These are phyloP conservation scores for Magallana ariakensis DNA, from an alignment of 1,140 invertebrate species.

Conservation along the genomic window DNA sequence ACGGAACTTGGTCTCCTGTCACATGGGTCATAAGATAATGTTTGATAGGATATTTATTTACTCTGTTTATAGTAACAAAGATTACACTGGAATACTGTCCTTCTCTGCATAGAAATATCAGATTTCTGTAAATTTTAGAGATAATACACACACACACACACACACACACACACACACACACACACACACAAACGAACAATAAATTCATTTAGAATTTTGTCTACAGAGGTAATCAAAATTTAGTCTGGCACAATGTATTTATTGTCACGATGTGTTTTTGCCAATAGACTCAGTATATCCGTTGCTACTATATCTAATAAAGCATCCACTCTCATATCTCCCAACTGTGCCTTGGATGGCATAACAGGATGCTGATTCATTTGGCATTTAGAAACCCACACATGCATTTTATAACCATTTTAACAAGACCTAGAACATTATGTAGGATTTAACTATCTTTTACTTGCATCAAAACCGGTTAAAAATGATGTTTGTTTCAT, in stretches of 20 bases:
- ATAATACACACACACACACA: too few species aligned
- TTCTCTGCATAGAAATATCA: background rate
- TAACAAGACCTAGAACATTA: constrained; percentile 57
- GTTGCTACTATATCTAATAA: constrained; percentile 25
- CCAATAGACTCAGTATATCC: constrained; percentile 42
- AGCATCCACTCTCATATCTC: constrained; percentile 31
- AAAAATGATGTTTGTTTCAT: constrained; percentile 31
- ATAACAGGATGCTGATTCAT: constrained; percentile 22
- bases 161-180: too few species aligned
- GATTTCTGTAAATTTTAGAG: background rate
- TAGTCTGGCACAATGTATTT: constrained; percentile 49
- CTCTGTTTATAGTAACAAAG: background rate
- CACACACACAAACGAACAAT: constrained; percentile 40
- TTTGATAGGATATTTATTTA: background rate
- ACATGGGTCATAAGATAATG: background rate
- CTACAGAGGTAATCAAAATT: constrained; percentile 5
- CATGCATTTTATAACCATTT: constrained; percentile 50
- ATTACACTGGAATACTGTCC: background rate
- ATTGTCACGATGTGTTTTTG: constrained; percentile 41
- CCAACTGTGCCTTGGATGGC: constrained; percentile 9
- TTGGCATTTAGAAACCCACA: constrained; percentile 44
- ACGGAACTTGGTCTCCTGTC: background rate
- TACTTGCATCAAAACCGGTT: constrained; percentile 60
- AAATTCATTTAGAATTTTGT: constrained; percentile 71
- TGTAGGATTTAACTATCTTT: constrained; percentile 47